Conservation (phyloP, 2,797 vertebrate genomes). For the Dermochelys coriacea region DNA sequence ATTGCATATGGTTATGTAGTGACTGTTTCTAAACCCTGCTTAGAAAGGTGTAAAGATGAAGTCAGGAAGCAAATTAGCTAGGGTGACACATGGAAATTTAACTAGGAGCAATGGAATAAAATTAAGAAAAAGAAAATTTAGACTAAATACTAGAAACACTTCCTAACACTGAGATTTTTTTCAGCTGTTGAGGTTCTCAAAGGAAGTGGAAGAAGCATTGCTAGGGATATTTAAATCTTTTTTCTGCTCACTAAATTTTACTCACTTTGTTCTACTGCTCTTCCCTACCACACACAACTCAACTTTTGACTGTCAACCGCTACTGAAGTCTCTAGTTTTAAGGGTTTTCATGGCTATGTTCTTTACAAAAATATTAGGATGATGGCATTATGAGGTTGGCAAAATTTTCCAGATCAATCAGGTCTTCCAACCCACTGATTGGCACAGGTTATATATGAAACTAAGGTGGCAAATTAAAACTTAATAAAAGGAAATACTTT, state of each 20-base stretch:
- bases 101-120: background rate
- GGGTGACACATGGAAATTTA: background rate
- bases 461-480: background rate
- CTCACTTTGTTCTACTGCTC: background rate
- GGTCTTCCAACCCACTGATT: background rate
- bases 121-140: background rate
- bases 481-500: background rate
- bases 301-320: background rate
- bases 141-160: background rate
- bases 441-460: background rate
- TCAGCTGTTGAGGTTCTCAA: background rate
- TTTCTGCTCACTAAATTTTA: background rate
- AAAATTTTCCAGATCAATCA: background rate
- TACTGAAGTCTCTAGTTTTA: background rate
- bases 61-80: background rate
- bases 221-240: background rate
- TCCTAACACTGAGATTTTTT: background rate
- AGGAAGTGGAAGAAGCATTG: background rate
- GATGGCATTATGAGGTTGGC: background rate
- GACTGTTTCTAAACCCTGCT: background rate
- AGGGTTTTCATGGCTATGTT: background rate
- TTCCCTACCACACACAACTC: background rate
- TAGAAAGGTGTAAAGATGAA: background rate
- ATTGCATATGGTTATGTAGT: background rate
- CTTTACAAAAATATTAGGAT: background rate